Evolutionary conservation across 2,797 vertebrate genomes (phyloP).

Genomic region (Percopsis omiscomaycus): DNA sequence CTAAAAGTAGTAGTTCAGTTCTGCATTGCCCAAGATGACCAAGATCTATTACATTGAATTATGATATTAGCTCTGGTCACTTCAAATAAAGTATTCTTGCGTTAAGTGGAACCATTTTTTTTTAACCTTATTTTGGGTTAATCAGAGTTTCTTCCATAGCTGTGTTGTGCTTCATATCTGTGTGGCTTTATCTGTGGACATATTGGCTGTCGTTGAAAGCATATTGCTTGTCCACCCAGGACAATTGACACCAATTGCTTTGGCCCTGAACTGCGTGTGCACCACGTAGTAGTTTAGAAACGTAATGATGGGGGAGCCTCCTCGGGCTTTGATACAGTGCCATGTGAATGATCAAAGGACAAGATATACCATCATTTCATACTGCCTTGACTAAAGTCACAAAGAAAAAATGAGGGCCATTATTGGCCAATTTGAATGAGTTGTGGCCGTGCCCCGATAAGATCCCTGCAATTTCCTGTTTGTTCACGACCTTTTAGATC

Average conservation of each 20-base stretch:
- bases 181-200: not conserved
- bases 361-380: slow-evolving; percentile 12
- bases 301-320: slow-evolving; percentile 14
- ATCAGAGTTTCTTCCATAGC: slow-evolving; percentile 2
- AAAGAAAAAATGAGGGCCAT: slow-evolving; percentile 13
- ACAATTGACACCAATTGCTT: not conserved
- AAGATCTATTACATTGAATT: too few relatives aligned
- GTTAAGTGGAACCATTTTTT: too few relatives aligned
- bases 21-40: too few relatives aligned
- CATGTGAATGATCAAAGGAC: slow-evolving; percentile 17
- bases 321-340: slow-evolving; percentile 3
- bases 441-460: slow-evolving; percentile 40
- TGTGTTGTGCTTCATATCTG: slow-evolving; percentile 1
- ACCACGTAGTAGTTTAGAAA: slow-evolving; percentile 17
- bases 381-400: slow-evolving; percentile 18
- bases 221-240: not conserved
- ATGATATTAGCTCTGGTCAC: too few relatives aligned
- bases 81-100: too few relatives aligned
- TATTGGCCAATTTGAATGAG: slow-evolving; percentile 31
- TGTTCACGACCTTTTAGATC: slow-evolving; percentile 49
- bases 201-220: not conserved
- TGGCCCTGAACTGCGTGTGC: not conserved
- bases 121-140: too few relatives aligned
- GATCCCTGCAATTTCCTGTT: slow-evolving; percentile 49
- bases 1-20: too few relatives aligned